Conservation (phyloP, 2,888 invertebrate genomes). For the Latrodectus elegans region DNA sequence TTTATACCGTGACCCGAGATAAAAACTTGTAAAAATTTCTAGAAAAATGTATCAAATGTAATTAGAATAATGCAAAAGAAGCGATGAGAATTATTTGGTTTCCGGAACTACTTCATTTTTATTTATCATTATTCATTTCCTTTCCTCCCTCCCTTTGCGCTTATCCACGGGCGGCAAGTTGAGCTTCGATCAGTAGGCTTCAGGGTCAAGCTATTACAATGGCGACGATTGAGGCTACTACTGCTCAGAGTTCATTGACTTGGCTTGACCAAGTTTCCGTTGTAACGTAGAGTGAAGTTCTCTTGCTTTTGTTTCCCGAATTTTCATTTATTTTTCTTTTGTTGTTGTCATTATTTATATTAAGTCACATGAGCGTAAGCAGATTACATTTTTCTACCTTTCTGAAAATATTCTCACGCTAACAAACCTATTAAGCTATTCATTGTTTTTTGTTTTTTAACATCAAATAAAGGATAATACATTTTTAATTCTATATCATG, state of each 20-base stretch:
- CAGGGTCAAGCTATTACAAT: constrained; percentile 66
- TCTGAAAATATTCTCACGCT: too few relatives aligned
- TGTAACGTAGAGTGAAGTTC: constrained; percentile 24
- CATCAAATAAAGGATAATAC: too few relatives aligned
- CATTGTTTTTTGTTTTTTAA: too few relatives aligned
- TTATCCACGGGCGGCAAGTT: constrained; percentile 42
- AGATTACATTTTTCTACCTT: too few relatives aligned
- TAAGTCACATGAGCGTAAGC: not conserved
- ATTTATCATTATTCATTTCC: constrained; percentile 44
- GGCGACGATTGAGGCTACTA: constrained; percentile 51
- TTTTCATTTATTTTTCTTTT: constrained; percentile 34
- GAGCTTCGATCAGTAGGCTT: constrained; percentile 64
- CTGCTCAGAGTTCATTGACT: constrained; percentile 58
- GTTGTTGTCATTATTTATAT: constrained; percentile 18
- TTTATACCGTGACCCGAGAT: constrained; percentile 36
- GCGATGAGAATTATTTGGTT: constrained; percentile 54
- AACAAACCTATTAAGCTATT: too few relatives aligned
- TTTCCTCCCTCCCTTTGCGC: not conserved
- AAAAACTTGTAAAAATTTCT: constrained; percentile 13
- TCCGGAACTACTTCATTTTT: constrained; percentile 58
- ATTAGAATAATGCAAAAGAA: constrained; percentile 46
- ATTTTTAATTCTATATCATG: too few relatives aligned
- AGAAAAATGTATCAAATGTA: constrained; percentile 32
- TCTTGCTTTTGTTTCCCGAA: constrained; percentile 21
- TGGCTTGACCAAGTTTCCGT: constrained; percentile 62